Evolutionary conservation across 1,140 invertebrate species (phyloP).

Genomic region (Formica exsecta): DNA sequence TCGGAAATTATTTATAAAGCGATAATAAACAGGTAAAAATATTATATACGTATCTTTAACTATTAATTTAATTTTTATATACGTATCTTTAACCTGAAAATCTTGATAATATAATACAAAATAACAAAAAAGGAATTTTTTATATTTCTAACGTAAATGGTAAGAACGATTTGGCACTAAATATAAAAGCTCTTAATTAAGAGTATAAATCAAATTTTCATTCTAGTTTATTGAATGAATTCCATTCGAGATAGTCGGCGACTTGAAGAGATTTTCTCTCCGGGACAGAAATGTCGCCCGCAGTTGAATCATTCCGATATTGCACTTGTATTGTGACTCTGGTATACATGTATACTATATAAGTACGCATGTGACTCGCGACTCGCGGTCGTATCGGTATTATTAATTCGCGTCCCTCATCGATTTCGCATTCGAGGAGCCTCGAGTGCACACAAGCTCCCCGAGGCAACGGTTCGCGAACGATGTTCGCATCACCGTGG

Average conservation of each 20-base stretch:
- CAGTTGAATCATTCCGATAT: slow-evolving; percentile 52
- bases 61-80: too few relatives aligned
- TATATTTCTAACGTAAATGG: too few relatives aligned
- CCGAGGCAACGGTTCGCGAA: background rate
- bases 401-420: slow-evolving; percentile 61
- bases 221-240: background rate
- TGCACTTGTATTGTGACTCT: slow-evolving; percentile 21
- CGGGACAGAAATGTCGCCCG: slow-evolving; percentile 38
- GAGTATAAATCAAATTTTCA: background rate
- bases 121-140: too few relatives aligned
- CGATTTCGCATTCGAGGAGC: slow-evolving; percentile 48
- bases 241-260: slow-evolving; percentile 9
- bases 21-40: too few relatives aligned
- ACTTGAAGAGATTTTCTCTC: slow-evolving; percentile 49
- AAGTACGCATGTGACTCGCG: background rate
- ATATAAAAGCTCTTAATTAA: background rate
- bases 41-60: too few relatives aligned
- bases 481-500: slow-evolving; percentile 11
- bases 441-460: background rate
- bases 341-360: background rate
- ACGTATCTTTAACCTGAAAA: too few relatives aligned
- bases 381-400: slow-evolving; percentile 53
- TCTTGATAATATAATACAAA: too few relatives aligned
- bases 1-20: too few relatives aligned
- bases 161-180: too few relatives aligned